Percentiles rank a stretch among this genome's conserved stretches.
Conservation (phyloP, 2,888 invertebrate genomes). For the Hemithea aestivaria region DNA sequence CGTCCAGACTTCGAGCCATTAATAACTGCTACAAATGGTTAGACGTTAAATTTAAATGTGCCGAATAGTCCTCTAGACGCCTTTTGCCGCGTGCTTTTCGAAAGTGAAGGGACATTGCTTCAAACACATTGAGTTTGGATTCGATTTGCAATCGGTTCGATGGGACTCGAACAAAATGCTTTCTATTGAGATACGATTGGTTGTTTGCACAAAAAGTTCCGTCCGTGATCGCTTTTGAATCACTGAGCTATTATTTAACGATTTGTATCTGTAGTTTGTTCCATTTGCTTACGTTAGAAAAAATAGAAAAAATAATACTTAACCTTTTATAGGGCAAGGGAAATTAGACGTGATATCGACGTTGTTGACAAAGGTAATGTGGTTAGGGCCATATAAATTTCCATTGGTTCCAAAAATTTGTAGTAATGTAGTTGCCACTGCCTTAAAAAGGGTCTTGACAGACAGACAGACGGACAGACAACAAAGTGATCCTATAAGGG, state of each 20-base stretch:
- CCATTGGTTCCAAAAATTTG: too few species aligned
- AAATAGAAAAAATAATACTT: too few species aligned
- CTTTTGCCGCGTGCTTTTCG: constrained; percentile 26
- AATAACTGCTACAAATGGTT: constrained; percentile 23
- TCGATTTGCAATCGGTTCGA: constrained; percentile 31
- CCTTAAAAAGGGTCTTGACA: too few species aligned
- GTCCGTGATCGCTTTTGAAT: constrained; percentile 37
- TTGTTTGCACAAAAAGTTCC: constrained; percentile 31
- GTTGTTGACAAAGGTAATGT: too few species aligned
- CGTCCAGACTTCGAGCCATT: not conserved
- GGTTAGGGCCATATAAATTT: too few species aligned
- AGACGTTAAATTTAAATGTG: constrained; percentile 24
- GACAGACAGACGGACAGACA: too few species aligned
- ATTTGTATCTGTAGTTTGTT: constrained; percentile 14
- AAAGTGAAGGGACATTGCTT: constrained; percentile 53
- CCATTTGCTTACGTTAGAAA: too few species aligned
- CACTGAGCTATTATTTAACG: constrained; percentile 33
- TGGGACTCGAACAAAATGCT: constrained; percentile 38
- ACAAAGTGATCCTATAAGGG: too few species aligned
- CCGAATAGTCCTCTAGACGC: constrained; percentile 15
- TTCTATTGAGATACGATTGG: constrained; percentile 36
- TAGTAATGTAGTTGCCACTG: too few species aligned
- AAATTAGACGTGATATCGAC: too few species aligned
- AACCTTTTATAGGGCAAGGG: too few species aligned
- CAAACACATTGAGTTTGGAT: constrained; percentile 34